A percentile compares a stretch with the other conserved stretches of the same genome.
These are phyloP conservation scores for Chironomus striatipennis DNA, from an alignment of 1,140 invertebrate species.

Conservation along the genomic window DNA sequence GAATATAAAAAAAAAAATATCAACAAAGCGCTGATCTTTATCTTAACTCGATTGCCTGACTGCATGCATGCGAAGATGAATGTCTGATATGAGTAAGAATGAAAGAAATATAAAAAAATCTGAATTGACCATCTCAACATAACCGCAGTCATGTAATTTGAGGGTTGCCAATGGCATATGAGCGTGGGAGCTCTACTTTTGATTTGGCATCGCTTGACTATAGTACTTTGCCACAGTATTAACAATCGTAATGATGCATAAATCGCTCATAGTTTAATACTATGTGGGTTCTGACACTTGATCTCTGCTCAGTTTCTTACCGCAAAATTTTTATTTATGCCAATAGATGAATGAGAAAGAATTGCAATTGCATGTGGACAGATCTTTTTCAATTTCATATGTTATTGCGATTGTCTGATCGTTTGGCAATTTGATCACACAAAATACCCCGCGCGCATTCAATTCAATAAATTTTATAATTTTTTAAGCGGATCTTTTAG, in stretches of 20 bases:
- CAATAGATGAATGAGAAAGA: background rate
- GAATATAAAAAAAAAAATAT: no score
- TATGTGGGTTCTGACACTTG: constrained; percentile 19
- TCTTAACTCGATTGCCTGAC: no score
- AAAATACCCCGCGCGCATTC: no score
- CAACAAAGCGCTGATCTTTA: no score
- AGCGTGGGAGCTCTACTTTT: background rate
- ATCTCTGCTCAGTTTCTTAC: background rate
- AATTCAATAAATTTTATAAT: no score
- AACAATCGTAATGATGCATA: constrained; percentile 18
- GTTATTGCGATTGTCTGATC: no score
- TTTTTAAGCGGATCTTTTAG: no score
- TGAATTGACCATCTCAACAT: background rate
- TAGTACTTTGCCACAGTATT: background rate
- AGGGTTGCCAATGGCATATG: background rate
- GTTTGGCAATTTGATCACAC: no score
- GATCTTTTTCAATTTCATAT: background rate
- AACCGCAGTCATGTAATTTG: background rate
- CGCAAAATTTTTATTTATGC: background rate
- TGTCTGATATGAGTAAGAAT: background rate
- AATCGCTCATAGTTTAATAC: background rate
- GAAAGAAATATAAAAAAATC: background rate
- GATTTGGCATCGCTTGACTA: background rate
- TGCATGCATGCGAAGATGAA: background rate
- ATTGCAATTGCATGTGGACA: constrained; percentile 11